Conservation (phyloP, 2,797 vertebrate species). For the Sphaeramia orbicularis region DNA sequence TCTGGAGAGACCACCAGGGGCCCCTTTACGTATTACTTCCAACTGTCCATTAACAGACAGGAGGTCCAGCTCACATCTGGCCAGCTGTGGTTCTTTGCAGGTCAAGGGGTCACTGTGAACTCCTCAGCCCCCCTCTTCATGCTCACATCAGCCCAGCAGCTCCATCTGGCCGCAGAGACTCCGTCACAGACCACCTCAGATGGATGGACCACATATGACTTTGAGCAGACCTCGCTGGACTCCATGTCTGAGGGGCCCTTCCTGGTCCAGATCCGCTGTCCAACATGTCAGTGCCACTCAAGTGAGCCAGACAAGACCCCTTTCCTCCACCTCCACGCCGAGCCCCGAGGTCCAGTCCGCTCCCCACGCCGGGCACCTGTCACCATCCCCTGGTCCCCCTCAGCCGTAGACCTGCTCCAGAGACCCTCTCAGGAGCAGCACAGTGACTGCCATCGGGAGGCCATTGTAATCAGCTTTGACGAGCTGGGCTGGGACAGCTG, state of each 20-base stretch:
- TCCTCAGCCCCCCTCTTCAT: constrained; percentile 68
- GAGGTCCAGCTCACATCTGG: constrained; percentile 84
- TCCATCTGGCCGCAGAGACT: constrained; percentile 62
- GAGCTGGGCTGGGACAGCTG: constrained; percentile 96
- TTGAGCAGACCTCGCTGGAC: constrained; percentile 70
- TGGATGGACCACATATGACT: constrained; percentile 87
- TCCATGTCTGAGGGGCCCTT: constrained; percentile 82
- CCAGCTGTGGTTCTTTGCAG: constrained; percentile 92
- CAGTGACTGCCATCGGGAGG: constrained; percentile 85
- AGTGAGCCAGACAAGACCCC: constrained; percentile 84
- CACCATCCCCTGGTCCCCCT: constrained; percentile 87
- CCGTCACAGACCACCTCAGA: constrained; percentile 59
- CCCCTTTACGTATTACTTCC: constrained; percentile 89
- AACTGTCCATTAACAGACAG: constrained; percentile 82
- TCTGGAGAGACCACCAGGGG: constrained; percentile 49
- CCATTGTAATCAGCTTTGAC: constrained; percentile 91
- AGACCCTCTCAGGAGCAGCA: constrained; percentile 82
- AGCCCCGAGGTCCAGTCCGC: constrained; percentile 62
- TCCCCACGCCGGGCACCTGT: constrained; percentile 75
- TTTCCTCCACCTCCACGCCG: constrained; percentile 87
- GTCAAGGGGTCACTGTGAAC: constrained; percentile 48
- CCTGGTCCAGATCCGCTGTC: constrained; percentile 87
- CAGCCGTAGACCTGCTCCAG: constrained; percentile 86
- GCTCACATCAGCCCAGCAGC: constrained; percentile 63
- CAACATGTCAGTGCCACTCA: constrained; percentile 79